Evolutionary conservation across 2,113 vertebrate genomes (phyloP), one percentile per base, ranked within the genome.

Genomic region (Colius striatus): DNA sequence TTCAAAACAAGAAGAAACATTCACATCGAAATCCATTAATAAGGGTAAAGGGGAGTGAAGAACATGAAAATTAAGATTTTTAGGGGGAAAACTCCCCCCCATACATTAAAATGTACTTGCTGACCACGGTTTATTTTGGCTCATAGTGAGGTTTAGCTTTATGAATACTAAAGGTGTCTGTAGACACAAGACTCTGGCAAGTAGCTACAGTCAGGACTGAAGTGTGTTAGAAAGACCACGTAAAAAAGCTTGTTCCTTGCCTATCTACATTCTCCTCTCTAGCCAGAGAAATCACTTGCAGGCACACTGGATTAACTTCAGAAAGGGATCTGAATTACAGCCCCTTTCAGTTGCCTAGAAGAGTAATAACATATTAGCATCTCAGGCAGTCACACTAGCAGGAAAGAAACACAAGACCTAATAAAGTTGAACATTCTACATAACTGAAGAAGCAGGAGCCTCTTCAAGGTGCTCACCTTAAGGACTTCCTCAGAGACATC

Each of bases 401-500:
- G 26, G 23, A 55, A 77, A 29, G 26, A 57, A 87, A 60, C 25
- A 32, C 32, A n/a, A 47, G 62, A 70, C 47, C 63, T 65, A 61
- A 67, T 38, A 62, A 47, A 75, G 47, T 14, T 48, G 45, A 25
- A 54, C 34, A 60, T 13, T 38, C 34, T 72, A 34, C 18, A 50
- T 19, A 78, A 36, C 57, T 98, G 43, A 92, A 41, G 32, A 17
- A 71, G 21, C 0, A 81, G 16, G 6, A n/a, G 32, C 16, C 61
- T 0, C 38, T 18, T 34, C n/a, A 83, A 65, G 15, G 10, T 87
- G n/a, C 87, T 97, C 54, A 98, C 99, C 98, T 98, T 98, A 34
- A 99, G 94, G 50, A 97, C 94, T 72, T 97, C 95, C 88, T 98
- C 97, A 51, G 98, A 87, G 67, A 99, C 94, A 77, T 98, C 97